Evolutionary conservation across 2,113 vertebrate genomes (phyloP), one percentile per base, ranked within the genome.

Genomic region (Oreocharis arfaki): DNA sequence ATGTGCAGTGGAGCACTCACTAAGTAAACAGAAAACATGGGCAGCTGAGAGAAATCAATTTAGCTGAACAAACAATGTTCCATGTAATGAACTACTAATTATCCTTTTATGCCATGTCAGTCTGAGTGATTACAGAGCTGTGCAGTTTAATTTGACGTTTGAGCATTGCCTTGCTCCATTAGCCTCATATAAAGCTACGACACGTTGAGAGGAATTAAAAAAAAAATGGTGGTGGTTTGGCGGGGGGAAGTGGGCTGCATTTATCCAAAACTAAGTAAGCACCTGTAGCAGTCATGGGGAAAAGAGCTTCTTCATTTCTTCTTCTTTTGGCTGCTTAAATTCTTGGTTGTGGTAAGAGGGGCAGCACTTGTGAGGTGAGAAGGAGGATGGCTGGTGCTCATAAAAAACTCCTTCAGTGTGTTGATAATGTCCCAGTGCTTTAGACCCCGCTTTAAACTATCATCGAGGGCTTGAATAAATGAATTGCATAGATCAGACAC

Each of bases 1-100:
- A 97, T 97, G 98, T 98, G 97, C 97, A 98, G 97, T 97, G 93
- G 97, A 98, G 98, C 96, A 96, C 98, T 98, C 96, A 91, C 97
- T 98, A 98, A 98, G 98, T 98, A 98, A 98, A 98, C 97, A 98
- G 97, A 98, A 98, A 98, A 98, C 98, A 98, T 97, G 98, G 98
- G 97, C 98, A 98, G 98, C 98, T 98, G 98, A 98, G 98, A 98
- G 97, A 98, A 98, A 99, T 99, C 98, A 98, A 98, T 99, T 98
- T 98, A 99, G 98, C 98, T 98, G 98, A 98, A 98, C 98, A 98
- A 98, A 98, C 98, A 98, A 98, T 98, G 98, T 98, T 98, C 98
- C 98, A 98, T 98, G 98, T 98, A 98, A 98, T 98, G 98, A 99
- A 98, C 98, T 98, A 98, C 98, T 98, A 98, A 98, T 99, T 98